Base-by-base conservation (phyloP, 2,888 invertebrate species). In the Apotomis betuletana region DNA sequence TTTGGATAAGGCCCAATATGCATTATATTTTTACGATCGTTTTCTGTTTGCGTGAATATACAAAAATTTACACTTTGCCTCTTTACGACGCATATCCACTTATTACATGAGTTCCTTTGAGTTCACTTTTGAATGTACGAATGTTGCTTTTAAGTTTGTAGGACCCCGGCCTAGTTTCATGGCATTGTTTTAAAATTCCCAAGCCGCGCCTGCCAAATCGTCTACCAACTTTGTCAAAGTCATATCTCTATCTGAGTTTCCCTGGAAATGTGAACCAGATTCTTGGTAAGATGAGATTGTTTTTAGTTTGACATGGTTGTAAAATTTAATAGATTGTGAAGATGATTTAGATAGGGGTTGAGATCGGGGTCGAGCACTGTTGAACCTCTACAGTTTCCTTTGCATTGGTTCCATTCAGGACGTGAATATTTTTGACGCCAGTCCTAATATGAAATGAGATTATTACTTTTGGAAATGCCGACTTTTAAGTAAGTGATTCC, bases 101-200 rank as follows among this genome's bases (percentile, higher is more conserved):
- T 55, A 49, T 38, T 5, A 8, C 15, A 52, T 46, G n/a, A 38
- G 10, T 10, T 0, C 49, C 8, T 51, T 65, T 15, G 41, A 52
- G 51, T 41, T 12, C 6, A 12, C 9, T 67, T 67, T 46, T 4
- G 57, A 10, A 3, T 41, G 46, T 27, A 9, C 38, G 3, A 6
- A 38, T 13, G 55, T 12, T 58, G 12, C 60, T 76, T 70, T 70
- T 69, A 13, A 52, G 5, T 10, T 57, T 58, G 59, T 12, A 67
- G 69, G 74, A 78, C 61, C 71, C 73, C 76, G 79, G 76, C 80
- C 82, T 78, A 77, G 77, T 79, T 80, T 76, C 79, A 77, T 75
- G 75, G 77, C 85, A 83, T 87, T 88, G 88, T 88, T 88, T 87
- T 84, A 86, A 87, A 86, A 85, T 83, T 83, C 80, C 78, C 80